phyloP scores from a whole-genome alignment of 2,113 vertebrate genomes.

The Bujurquina vittata region DNA sequence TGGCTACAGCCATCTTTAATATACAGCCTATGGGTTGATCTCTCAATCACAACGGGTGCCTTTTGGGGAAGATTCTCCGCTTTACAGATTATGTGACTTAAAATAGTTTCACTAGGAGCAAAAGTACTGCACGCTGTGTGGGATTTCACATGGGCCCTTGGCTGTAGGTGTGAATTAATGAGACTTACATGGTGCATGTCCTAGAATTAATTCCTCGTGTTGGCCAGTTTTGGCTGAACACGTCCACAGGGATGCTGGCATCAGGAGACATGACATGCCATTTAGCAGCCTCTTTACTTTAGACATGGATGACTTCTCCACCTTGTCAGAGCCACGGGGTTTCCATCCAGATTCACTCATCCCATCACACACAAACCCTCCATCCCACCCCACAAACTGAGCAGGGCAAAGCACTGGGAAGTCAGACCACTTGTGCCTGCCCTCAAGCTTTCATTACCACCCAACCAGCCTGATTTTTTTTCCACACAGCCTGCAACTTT shows the following conservation, averaged over 20 bases:
- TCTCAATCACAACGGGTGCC: neutral
- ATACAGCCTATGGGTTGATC: too few species aligned
- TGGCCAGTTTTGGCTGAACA: slow-evolving; percentile 23
- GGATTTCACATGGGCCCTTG: neutral
- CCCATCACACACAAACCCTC: neutral
- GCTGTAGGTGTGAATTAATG: slow-evolving; percentile 45
- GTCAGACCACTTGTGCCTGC: slow-evolving; percentile 10
- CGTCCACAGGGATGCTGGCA: slow-evolving; percentile 36
- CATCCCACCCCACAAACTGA: neutral
- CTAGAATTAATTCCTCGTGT: slow-evolving; percentile 55
- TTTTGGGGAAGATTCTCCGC: neutral
- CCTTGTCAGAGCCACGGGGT: slow-evolving; percentile 22
- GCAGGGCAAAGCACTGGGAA: slow-evolving; percentile 7
- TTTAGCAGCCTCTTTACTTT: slow-evolving; percentile 42
- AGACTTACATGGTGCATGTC: slow-evolving; percentile 34
- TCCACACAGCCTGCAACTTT: slow-evolving; percentile 7
- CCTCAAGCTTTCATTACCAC: neutral
- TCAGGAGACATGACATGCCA: slow-evolving; percentile 41
- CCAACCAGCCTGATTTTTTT: slow-evolving; percentile 6
- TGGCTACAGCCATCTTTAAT: too few species aligned
- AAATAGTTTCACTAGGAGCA: neutral
- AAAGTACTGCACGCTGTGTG: neutral
- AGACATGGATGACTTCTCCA: slow-evolving; percentile 27
- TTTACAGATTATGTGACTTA: neutral
- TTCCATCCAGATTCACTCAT: slow-evolving; percentile 7